Evolutionary conservation across 2,113 vertebrate genomes (phyloP).

Genomic region (Scophthalmus maximus): DNA sequence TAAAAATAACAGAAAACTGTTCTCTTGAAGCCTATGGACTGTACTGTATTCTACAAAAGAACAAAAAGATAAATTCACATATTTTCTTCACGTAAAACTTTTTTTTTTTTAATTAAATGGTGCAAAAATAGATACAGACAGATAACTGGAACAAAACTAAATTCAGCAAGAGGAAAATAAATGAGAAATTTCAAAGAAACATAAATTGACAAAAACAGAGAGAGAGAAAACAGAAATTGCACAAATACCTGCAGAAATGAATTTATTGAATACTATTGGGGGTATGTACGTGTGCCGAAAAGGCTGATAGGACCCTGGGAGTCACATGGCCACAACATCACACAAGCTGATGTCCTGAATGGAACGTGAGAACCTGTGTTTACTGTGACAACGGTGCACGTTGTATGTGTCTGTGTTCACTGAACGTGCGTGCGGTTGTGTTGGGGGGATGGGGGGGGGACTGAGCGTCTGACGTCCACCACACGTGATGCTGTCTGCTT

Average conservation of each 20-base stretch:
- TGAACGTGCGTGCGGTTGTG: not conserved
- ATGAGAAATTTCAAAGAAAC: not conserved
- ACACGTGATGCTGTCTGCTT: not conserved
- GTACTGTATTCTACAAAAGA: no score
- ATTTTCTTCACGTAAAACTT: no score
- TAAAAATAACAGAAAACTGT: no score
- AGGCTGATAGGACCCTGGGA: constrained; percentile 19
- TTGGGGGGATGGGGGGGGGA: not conserved
- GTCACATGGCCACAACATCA: constrained; percentile 32
- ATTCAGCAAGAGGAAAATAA: not conserved
- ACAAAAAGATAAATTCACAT: no score
- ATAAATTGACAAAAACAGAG: no score
- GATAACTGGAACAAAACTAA: not conserved
- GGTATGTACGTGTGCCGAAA: not conserved
- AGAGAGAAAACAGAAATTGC: not conserved
- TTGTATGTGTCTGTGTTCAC: not conserved
- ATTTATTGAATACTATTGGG: not conserved
- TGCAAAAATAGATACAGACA: not conserved
- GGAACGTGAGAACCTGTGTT: constrained; percentile 1
- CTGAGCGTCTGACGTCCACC: not conserved
- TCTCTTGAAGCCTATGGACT: no score
- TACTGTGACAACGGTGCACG: not conserved
- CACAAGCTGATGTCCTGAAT: not conserved
- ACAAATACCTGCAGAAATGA: not conserved
- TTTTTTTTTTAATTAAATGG: no score